A percentile compares a stretch with the other conserved stretches of the same genome.
These are phyloP conservation scores for Mesochorus sp. DNA, from an alignment of 2,888 invertebrate species.

Conservation along the genomic window DNA sequence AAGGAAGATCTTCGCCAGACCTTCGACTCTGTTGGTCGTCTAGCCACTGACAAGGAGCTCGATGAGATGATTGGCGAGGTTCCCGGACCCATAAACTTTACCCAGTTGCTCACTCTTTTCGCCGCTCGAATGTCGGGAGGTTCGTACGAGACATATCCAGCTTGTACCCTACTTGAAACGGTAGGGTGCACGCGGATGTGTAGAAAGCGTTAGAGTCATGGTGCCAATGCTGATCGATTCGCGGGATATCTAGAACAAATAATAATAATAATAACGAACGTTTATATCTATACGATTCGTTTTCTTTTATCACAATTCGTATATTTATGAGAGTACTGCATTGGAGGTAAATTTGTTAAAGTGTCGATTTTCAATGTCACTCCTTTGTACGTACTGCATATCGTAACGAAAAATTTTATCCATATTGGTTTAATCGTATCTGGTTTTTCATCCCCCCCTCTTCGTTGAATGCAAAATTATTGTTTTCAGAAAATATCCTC, in stretches of 20 bases:
- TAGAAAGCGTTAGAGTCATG: conserved; percentile 64
- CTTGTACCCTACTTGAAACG: conserved; percentile 60
- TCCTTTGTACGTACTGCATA: not conserved
- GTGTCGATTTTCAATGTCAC: not conserved
- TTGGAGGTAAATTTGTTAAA: conserved; percentile 30
- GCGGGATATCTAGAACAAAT: conserved; percentile 33
- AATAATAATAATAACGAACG: too few species aligned
- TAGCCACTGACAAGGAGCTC: conserved; percentile 94
- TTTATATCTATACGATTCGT: too few species aligned
- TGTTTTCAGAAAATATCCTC: too few species aligned
- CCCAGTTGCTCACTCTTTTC: conserved; percentile 95
- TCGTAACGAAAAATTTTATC: conserved; percentile 10
- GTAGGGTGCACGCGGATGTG: conserved; percentile 68
- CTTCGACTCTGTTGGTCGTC: conserved; percentile 95
- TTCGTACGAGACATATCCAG: conserved; percentile 67
- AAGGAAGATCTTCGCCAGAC: conserved; percentile 95
- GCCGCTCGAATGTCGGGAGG: conserved; percentile 96
- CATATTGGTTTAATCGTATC: conserved; percentile 28
- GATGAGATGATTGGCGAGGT: conserved; percentile 95
- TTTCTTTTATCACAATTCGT: not conserved
- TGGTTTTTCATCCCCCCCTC: conserved; percentile 22
- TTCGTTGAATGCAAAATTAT: conserved; percentile 38
- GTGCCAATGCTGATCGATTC: conserved; percentile 61
- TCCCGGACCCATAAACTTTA: conserved; percentile 96
- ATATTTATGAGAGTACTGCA: conserved; percentile 3